Evolutionary conservation across 2,888 invertebrate species (phyloP).

Genomic region (Exephanes ischioxanthus): DNA sequence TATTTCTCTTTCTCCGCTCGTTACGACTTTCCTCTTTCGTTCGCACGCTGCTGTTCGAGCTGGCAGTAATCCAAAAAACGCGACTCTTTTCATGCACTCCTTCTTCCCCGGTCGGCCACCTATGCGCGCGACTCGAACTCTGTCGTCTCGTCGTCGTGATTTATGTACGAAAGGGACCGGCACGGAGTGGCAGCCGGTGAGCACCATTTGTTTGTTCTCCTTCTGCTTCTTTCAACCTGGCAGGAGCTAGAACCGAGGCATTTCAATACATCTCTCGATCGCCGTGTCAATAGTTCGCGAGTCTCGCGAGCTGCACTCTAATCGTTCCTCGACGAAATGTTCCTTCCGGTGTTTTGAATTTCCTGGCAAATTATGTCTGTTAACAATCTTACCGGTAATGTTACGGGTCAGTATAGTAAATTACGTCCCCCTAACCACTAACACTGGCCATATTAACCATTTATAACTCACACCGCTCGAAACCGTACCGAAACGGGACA

Average conservation of each 20-base stretch:
- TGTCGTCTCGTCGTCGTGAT: conserved; percentile 55
- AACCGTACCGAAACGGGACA: too few relatives aligned
- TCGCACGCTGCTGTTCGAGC: conserved; percentile 9
- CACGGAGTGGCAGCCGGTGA: conserved; percentile 23
- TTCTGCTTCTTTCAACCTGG: conserved; percentile 35
- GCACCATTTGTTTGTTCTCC: conserved; percentile 40
- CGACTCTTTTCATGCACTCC: conserved; percentile 40
- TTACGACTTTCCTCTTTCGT: conserved; percentile 49
- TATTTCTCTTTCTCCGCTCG: conserved; percentile 29
- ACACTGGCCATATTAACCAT: too few relatives aligned
- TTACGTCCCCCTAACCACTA: too few relatives aligned
- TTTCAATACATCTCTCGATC: conserved; percentile 62
- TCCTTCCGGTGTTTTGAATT: neutral
- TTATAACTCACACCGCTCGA: too few relatives aligned
- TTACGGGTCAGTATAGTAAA: neutral
- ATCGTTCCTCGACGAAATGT: conserved; percentile 38
- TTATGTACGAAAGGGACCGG: conserved; percentile 54
- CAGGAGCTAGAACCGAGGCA: conserved; percentile 42
- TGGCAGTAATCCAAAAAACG: conserved; percentile 67
- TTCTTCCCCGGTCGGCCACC: conserved; percentile 1
- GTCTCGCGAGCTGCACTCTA: conserved; percentile 15
- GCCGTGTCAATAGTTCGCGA: conserved; percentile 67
- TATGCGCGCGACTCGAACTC: conserved; percentile 25
- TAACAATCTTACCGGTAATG: too few relatives aligned
- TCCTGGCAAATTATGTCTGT: too few relatives aligned